phyloP scores from a whole-genome alignment of 2,113 vertebrate species.

The Mesoclemmys tuberculata region DNA sequence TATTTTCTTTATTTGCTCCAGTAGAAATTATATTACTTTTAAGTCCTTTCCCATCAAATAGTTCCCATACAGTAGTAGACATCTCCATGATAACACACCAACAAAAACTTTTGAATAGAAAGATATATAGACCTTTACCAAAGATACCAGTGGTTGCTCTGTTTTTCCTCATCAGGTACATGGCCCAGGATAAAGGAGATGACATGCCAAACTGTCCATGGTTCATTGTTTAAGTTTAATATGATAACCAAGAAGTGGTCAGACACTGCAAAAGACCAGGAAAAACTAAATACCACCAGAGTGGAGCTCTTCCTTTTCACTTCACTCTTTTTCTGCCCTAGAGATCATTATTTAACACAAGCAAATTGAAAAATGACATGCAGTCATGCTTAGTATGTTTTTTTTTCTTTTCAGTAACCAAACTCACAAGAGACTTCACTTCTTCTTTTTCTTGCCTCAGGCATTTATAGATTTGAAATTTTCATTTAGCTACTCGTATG shows the following conservation, averaged over 20 bases:
- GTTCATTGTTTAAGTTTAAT: slow-evolving; percentile 73
- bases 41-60: background rate
- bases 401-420: slow-evolving; percentile 77
- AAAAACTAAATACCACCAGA: background rate
- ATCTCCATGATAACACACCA: background rate
- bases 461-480: slow-evolving; percentile 84
- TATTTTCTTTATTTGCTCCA: slow-evolving; percentile 1
- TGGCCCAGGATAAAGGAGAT: slow-evolving; percentile 79
- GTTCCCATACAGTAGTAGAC: background rate
- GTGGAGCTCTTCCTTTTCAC: slow-evolving; percentile 38
- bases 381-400: slow-evolving; percentile 80
- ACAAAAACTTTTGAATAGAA: background rate
- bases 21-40: background rate
- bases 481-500: slow-evolving; percentile 84
- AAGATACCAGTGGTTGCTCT: slow-evolving; percentile 71
- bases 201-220: slow-evolving; percentile 66
- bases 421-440: slow-evolving; percentile 85
- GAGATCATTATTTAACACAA: slow-evolving; percentile 64
- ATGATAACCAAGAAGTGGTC: background rate
- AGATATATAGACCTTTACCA: slow-evolving; percentile 64
- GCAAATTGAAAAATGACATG: slow-evolving; percentile 73
- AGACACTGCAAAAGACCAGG: background rate
- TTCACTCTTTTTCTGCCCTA: slow-evolving; percentile 16
- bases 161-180: slow-evolving; percentile 84
- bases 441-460: slow-evolving; percentile 81